phyloP scores from a whole-genome alignment of 1,140 invertebrate genomes.

The Pararge aegeria region DNA sequence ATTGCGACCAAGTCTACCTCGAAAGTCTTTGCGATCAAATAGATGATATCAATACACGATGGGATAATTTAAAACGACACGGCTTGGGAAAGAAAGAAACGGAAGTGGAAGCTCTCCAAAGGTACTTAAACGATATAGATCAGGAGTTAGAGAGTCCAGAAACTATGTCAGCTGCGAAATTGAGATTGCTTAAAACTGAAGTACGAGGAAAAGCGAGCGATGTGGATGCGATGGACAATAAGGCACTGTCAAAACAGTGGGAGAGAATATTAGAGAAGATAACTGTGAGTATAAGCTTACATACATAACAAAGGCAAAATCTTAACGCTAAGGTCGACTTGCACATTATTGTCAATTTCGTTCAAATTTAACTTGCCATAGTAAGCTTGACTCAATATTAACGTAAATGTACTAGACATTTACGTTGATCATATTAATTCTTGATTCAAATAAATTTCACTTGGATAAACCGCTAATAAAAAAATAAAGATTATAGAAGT shows the following conservation, averaged over 20 bases:
- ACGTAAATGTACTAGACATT: no score
- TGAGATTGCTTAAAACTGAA: slow-evolving; percentile 39
- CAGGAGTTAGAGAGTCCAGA: slow-evolving; percentile 40
- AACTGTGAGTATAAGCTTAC: slow-evolving; percentile 44
- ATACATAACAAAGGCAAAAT: neutral
- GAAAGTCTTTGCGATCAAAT: slow-evolving; percentile 83
- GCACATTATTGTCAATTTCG: no score
- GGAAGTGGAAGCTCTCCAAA: slow-evolving; percentile 33
- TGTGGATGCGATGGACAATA: slow-evolving; percentile 38
- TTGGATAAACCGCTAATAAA: no score
- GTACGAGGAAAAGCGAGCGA: slow-evolving; percentile 41
- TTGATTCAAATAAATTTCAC: no score
- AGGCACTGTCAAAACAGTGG: slow-evolving; percentile 41
- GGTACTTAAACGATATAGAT: slow-evolving; percentile 46
- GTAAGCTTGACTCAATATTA: no score
- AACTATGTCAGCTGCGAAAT: slow-evolving; percentile 41
- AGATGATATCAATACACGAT: slow-evolving; percentile 58
- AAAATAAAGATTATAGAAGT: no score
- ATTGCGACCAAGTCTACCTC: slow-evolving; percentile 84
- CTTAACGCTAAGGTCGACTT: neutral
- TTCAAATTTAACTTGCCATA: no score
- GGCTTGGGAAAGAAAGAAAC: slow-evolving; percentile 34
- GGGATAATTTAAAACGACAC: slow-evolving; percentile 54
- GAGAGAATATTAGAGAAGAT: slow-evolving; percentile 54
- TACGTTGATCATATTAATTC: no score